Base-by-base conservation (phyloP, 2,797 vertebrate genomes). In the Phalloptychus januarius region DNA sequence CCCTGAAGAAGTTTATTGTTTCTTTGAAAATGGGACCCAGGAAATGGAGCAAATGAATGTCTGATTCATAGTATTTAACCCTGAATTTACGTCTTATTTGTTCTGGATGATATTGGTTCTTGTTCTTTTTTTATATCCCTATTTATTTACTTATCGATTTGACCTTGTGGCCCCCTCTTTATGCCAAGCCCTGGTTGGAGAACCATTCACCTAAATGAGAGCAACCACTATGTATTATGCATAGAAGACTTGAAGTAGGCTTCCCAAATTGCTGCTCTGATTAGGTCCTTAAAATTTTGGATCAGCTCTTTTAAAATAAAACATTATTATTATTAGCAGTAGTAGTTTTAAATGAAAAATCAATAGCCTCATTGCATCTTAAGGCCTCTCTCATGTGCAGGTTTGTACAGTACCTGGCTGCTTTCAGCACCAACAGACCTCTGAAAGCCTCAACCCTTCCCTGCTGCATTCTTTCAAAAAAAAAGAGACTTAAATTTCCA, bases 401-500 rank as follows among this genome's bases (percentile, higher is more conserved):
- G 44, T 79, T 42, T 70, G 36, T 67, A 67, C 71, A 28, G 56
- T 65, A 38, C 50, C 76, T 52, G 81, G 6, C 42, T 80, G 79
- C 74, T 83, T 74, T 79, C 71, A 80, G 65, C 75, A 71, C 7
- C 63, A 65, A 74, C 56, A 72, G 13, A 83, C 45, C 80, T 48
- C 65, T 76, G 56, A 79, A 74, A 89, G 45, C 74, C 38, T 70
- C 54, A 45, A 15, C 63, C 63, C 38, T 33, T 20, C 67, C n/a
- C 75, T 79, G 38, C 65, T 77, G 28, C 58, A 44, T 79, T 79
- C 82, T 86, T 82, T 44, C 12, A 2, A 76, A 28, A 63, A 85
- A 86, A 44, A 44, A 12, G 78, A n/a, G 46, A 71, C 67, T 56
- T 81, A 84, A 82, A 88, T 77, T 88, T 83, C 84, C 54, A 87